These are phyloP conservation scores for Lepidocyrtoides sp. DNA, from an alignment of 2,888 invertebrate species.

Conservation along the genomic window DNA sequence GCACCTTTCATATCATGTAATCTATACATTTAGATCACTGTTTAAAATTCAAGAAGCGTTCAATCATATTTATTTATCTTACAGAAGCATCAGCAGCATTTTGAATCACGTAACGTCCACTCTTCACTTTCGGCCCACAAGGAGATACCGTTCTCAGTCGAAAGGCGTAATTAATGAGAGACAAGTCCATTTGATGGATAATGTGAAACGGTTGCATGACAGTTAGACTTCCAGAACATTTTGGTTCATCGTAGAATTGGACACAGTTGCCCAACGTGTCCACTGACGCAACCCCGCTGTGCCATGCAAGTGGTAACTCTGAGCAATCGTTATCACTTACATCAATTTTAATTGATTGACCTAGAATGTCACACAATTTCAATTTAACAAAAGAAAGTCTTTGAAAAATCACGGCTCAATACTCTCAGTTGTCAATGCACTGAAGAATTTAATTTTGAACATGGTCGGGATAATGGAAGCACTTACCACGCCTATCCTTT, in stretches of 20 bases:
- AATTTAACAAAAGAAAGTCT: neutral
- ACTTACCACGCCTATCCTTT: slow-evolving; percentile 81
- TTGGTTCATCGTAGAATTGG: slow-evolving; percentile 80
- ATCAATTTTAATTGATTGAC: slow-evolving; percentile 78
- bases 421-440: neutral
- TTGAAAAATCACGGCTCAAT: neutral
- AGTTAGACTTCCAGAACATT: slow-evolving; percentile 78
- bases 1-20: neutral
- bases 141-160: slow-evolving; percentile 74
- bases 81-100: slow-evolving; percentile 81
- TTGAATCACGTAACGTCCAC: slow-evolving; percentile 79
- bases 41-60: slow-evolving; percentile 12
- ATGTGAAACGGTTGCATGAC: slow-evolving; percentile 81
- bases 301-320: slow-evolving; percentile 76
- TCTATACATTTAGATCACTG: neutral
- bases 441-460: neutral
- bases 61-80: slow-evolving; percentile 7
- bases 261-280: slow-evolving; percentile 80
- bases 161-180: slow-evolving; percentile 80
- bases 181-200: slow-evolving; percentile 81
- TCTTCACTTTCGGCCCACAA: slow-evolving; percentile 79
- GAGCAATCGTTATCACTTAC: slow-evolving; percentile 81
- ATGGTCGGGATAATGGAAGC: neutral
- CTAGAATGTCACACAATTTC: slow-evolving; percentile 45
- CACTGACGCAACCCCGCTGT: slow-evolving; percentile 67